Base-by-base conservation (phyloP, 2,797 vertebrate genomes). In the Siniperca obscura region DNA sequence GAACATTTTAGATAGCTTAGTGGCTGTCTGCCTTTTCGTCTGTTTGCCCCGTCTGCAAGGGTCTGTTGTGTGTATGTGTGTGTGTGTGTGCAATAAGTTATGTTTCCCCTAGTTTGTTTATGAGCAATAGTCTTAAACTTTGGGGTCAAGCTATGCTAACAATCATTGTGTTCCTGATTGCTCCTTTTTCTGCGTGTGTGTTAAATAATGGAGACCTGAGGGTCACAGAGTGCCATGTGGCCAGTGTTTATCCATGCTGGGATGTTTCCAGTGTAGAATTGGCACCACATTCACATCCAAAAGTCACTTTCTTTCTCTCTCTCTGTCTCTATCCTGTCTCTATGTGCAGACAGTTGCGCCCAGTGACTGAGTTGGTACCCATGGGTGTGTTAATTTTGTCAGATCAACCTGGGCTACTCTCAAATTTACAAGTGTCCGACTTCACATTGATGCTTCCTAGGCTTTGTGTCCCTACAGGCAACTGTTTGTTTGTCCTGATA, bases 211-310 rank as follows among this genome's bases (percentile, higher is more conserved):
- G 46, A 30, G 62, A 67, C 66, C 74, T 21, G 6, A 61, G 78
- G 81, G 71, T 89, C 78, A 84, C 70, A 60, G 27, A 44, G 57
- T 42, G 59, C 73, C 83, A 85, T 86, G 78, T 88, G 81, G 80
- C 70, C 65, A 36, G 64, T 85, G 71, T 90, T 87, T 89, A 87
- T 93, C 81, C 86, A 87, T 27, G 85, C 84, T 85, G 85, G 46
- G 66, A 80, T 87, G 73, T 80, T 91, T 84, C 87, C 85, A 74
- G 66, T 53, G 42, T 81, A 67, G 76, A 64, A 53, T 19, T 86
- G 84, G 82, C 80, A 40, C 76, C 22, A 38, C 36, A 14, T 36
- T 73, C 25, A 27, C 48, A 83, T 85, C 46, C 62, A 73, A 78
- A 78, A 68, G 52, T 76, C 59, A 27, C 27, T 7, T 60, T 36